These are phyloP conservation scores for Pangasius macronema DNA, from an alignment of 2,797 vertebrate species.

Conservation along the genomic window DNA sequence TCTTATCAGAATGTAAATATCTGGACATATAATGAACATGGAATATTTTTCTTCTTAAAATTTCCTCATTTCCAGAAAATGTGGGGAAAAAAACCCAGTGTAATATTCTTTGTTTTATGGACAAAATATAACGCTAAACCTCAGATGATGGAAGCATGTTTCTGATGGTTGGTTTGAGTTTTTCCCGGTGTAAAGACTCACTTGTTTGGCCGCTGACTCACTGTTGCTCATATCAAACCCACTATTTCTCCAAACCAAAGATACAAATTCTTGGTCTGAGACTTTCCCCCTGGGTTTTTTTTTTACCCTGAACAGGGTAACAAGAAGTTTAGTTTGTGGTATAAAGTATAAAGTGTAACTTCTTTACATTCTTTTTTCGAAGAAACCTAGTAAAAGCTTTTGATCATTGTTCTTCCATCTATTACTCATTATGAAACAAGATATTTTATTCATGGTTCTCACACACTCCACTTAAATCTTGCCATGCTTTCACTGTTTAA, in stretches of 20 bases:
- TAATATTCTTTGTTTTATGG: neutral
- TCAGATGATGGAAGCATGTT: neutral
- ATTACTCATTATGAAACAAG: conserved; percentile 2
- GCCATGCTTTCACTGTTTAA: neutral
- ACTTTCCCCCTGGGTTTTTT: neutral
- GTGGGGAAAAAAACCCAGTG: too few species aligned
- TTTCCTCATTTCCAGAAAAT: neutral
- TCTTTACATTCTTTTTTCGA: neutral
- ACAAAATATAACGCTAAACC: neutral
- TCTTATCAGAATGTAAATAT: neutral
- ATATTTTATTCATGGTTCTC: neutral
- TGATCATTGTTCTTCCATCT: neutral
- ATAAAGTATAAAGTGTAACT: neutral
- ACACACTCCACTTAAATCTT: neutral
- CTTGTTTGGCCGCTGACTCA: conserved; percentile 71
- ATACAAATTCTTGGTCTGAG: neutral
- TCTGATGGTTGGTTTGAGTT: neutral
- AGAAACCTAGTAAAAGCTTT: neutral
- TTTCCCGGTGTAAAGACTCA: neutral
- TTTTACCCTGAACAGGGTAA: neutral
- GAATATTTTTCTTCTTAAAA: conserved; percentile 4
- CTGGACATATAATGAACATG: neutral
- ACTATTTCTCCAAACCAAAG: conserved; percentile 71
- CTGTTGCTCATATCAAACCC: conserved; percentile 76
- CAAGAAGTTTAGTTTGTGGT: too few species aligned